Conservation (phyloP, 1,140 invertebrate genomes). For the Steinernema feltiae region DNA sequence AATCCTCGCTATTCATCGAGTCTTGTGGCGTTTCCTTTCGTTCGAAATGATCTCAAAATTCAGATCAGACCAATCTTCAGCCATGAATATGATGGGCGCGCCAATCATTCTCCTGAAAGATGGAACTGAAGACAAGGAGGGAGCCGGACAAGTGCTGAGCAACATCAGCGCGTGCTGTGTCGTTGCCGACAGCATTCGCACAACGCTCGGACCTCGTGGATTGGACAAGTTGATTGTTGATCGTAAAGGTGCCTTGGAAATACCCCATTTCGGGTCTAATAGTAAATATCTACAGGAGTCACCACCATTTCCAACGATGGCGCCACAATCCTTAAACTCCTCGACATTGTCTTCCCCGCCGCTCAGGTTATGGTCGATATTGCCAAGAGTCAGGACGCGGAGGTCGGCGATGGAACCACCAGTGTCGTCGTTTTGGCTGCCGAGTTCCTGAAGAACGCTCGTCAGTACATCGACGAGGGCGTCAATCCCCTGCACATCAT, state of each 20-base stretch:
- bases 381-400: constrained; percentile 96
- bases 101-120: constrained; percentile 96
- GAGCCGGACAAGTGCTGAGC: constrained; percentile 87
- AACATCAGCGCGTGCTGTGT: constrained; percentile 99
- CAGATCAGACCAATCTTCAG: not conserved
- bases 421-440: constrained; percentile 82
- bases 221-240: constrained; percentile 99
- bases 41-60: no score
- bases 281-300: constrained; percentile 67
- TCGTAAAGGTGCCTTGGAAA: constrained; percentile 62
- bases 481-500: constrained; percentile 90
- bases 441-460: constrained; percentile 89
- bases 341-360: constrained; percentile 95
- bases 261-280: no score
- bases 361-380: constrained; percentile 96
- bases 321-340: constrained; percentile 92
- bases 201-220: constrained; percentile 91
- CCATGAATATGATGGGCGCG: constrained; percentile 37
- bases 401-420: constrained; percentile 67
- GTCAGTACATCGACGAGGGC: constrained; percentile 90
- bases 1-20: no score
- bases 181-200: constrained; percentile 87
- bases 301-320: constrained; percentile 98
- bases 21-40: no score
- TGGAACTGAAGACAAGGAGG: constrained; percentile 91